These are phyloP conservation scores for Mallotus villosus DNA, from an alignment of 2,797 vertebrate genomes.

Conservation along the genomic window DNA sequence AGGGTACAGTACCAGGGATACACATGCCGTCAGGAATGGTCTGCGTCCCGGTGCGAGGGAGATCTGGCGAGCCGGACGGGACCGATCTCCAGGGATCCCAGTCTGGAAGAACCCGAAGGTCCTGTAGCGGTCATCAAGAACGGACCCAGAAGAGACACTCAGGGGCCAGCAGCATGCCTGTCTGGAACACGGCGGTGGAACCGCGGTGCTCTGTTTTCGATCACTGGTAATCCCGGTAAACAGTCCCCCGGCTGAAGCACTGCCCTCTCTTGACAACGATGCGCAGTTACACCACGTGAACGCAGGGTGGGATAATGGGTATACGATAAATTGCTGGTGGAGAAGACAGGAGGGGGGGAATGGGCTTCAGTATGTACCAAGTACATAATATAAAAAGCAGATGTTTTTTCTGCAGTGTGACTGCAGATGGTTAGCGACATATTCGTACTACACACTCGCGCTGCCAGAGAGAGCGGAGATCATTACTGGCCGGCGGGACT, in stretches of 20 bases:
- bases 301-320: constrained; percentile 50
- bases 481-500: constrained; percentile 68
- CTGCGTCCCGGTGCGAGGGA: no score
- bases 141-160: constrained; percentile 13
- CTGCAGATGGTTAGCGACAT: constrained; percentile 75
- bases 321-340: constrained; percentile 53
- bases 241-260: constrained; percentile 30
- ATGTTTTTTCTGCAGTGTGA: constrained; percentile 74
- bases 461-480: constrained; percentile 63
- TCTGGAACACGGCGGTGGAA: background rate
- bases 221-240: constrained; percentile 36
- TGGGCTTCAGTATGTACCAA: constrained; percentile 69
- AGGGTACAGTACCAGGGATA: no score
- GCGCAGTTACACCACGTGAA: constrained; percentile 41
- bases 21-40: no score
- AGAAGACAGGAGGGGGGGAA: constrained; percentile 23
- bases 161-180: constrained; percentile 19
- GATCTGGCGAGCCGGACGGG: constrained; percentile 9
- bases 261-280: constrained; percentile 34
- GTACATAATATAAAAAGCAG: constrained; percentile 80
- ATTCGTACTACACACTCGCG: constrained; percentile 58
- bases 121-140: background rate
- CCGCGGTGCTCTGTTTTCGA: constrained; percentile 44
- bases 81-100: background rate
- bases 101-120: background rate